Evolutionary conservation across 2,113 vertebrate species (phyloP), one percentile per base, ranked within the genome.

Genomic region (Vimba vimba): DNA sequence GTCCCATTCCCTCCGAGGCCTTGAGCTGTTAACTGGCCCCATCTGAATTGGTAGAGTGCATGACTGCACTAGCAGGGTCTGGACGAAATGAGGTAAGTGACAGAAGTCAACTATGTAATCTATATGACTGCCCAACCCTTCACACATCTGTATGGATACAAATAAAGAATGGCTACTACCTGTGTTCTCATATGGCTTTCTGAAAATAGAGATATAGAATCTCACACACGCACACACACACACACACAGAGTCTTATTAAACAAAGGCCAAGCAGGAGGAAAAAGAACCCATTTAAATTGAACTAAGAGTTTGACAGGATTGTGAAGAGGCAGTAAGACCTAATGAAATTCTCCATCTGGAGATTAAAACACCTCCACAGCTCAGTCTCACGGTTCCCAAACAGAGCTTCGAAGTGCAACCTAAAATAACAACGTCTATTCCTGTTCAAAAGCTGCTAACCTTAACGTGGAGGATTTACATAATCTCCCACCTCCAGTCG

Each of bases 331-430:
- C 47, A 64, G 45, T 25, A 57, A 7, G 55, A 7, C 6, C 55
- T 57, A 71, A 64, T 78, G 59, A 86, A 89, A 89, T 89, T 84
- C 76, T 84, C 47, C 68, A 64, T 55, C 69, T 68, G 39, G 36
- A 84, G 69, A 80, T 76, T 86, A 84, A 66, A 89, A 71, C 87
- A 75, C 57, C 80, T 83, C 57, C 57, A 50, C 59, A 79, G 59
- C 60, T 60, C 50, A 52, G 57, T 36, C 52, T 64, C 39, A 15
- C 36, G 66, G 55, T 50, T 45, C 27, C 45, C 4, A 17, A 79
- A 57, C 33, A 69, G 66, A 71, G 76, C 36, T 71, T 52, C 25
- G 39, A 25, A 85, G 79, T 17, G 21, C 55, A 60, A 12, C 21
- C 55, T 68, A 47, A 73, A 80, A 85, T 66, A 81, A 86, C 30